phyloP scores from a whole-genome alignment of 2,797 vertebrate genomes.

The Gymnoscopelus braueri region DNA sequence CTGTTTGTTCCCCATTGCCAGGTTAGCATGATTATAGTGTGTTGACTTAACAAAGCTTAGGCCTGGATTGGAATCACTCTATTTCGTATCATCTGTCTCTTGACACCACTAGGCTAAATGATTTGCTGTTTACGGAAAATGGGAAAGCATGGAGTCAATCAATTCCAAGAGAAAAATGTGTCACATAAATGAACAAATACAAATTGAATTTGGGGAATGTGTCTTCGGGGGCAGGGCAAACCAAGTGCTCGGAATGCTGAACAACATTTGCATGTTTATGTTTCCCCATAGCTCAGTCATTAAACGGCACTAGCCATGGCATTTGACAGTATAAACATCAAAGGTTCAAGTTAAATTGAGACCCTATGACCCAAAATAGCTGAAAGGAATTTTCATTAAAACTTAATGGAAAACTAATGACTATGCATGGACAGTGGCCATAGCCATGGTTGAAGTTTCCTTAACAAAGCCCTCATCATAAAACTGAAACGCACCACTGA shows the following conservation, averaged over 20 bases:
- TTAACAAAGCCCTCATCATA: constrained; percentile 55
- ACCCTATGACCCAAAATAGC: constrained; percentile 57
- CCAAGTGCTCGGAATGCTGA: constrained; percentile 58
- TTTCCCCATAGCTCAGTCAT: constrained; percentile 23
- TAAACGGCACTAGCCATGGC: constrained; percentile 33
- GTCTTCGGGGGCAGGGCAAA: constrained; percentile 44
- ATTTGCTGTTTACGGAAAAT: constrained; percentile 64
- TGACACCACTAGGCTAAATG: constrained; percentile 65
- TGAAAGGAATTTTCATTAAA: constrained; percentile 54
- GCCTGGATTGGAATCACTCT: constrained; percentile 63
- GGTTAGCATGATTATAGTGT: constrained; percentile 45
- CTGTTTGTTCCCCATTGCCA: constrained; percentile 3
- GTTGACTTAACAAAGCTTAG: constrained; percentile 45
- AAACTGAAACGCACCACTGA: constrained; percentile 42
- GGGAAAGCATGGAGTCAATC: constrained; percentile 58
- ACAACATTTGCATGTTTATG: constrained; percentile 45
- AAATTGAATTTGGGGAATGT: constrained; percentile 65
- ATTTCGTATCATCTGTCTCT: constrained; percentile 60
- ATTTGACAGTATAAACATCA: constrained; percentile 44
- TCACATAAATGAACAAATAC: constrained; percentile 57
- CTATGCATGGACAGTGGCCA: constrained; percentile 45
- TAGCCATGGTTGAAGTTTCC: constrained; percentile 45
- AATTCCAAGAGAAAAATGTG: constrained; percentile 63
- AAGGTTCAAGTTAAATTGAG: constrained; percentile 52
- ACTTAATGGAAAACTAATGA: constrained; percentile 45